Percentiles rank a stretch among this genome's conserved stretches.
Conservation (phyloP, 2,888 invertebrate genomes). For the Ornithoptera priamus region DNA sequence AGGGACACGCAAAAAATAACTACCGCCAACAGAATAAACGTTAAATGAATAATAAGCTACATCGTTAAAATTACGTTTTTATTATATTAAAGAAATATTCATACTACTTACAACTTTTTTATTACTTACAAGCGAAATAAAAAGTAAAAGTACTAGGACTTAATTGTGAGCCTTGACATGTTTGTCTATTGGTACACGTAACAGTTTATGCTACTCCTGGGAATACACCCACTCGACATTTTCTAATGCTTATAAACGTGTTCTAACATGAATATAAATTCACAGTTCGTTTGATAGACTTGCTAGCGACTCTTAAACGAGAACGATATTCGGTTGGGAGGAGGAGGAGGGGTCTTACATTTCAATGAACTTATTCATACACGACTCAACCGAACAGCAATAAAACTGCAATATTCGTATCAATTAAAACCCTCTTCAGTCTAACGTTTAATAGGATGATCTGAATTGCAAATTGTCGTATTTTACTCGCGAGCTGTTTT, state of each 20-base stretch:
- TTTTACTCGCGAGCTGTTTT: slow-evolving; percentile 47
- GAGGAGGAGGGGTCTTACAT: slow-evolving; percentile 3
- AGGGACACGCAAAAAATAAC: no score
- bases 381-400: slow-evolving; percentile 32
- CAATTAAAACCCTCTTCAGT: slow-evolving; percentile 64
- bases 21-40: no score
- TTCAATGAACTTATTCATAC: slow-evolving; percentile 31
- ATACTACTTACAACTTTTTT: no score
- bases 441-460: slow-evolving; percentile 52
- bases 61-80: no score
- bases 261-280: slow-evolving; percentile 17
- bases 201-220: slow-evolving; percentile 12
- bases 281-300: slow-evolving; percentile 13
- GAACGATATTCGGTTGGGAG: no score
- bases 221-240: slow-evolving; percentile 22
- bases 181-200: slow-evolving; percentile 6
- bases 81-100: no score
- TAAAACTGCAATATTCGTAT: slow-evolving; percentile 51
- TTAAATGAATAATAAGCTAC: no score
- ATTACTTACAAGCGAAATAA: no score
- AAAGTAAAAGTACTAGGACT: not conserved
- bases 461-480: slow-evolving; percentile 66
- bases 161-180: slow-evolving; percentile 12
- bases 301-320: slow-evolving; percentile 5
- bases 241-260: slow-evolving; percentile 24